Conservation (phyloP, 2,888 invertebrate species). For the Iphiclides podalirius region DNA sequence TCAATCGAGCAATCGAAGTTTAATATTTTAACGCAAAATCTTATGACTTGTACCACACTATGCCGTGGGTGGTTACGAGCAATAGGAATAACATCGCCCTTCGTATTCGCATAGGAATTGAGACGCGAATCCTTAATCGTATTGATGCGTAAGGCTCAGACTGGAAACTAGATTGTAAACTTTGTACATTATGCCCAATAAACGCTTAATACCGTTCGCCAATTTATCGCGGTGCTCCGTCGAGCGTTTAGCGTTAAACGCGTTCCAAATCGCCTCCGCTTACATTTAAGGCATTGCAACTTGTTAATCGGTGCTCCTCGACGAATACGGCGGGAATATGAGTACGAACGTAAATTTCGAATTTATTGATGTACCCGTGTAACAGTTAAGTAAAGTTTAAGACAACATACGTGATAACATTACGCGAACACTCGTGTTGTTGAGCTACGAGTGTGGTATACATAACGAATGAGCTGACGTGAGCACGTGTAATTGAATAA, state of each 20-base stretch:
- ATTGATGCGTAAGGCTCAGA: conserved; percentile 34
- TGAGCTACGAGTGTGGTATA: too few species aligned
- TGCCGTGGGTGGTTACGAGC: conserved; percentile 53
- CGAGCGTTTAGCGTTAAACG: conserved; percentile 28
- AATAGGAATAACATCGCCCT: conserved; percentile 48
- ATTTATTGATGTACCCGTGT: not conserved
- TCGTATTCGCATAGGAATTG: conserved; percentile 54
- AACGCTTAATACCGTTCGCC: conserved; percentile 25
- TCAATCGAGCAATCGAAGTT: too few species aligned
- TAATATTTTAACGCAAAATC: too few species aligned
- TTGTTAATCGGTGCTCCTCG: conserved; percentile 2
- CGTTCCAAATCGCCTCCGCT: conserved; percentile 14
- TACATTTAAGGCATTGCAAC: conserved; percentile 15
- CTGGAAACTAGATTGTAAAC: conserved; percentile 35
- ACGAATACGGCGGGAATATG: not conserved
- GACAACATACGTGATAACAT: not conserved
- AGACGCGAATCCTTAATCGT: conserved; percentile 39
- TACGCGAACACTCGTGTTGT: too few species aligned
- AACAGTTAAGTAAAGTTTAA: not conserved
- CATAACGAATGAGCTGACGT: too few species aligned
- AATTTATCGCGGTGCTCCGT: conserved; percentile 28
- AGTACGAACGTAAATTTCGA: not conserved
- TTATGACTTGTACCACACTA: conserved; percentile 36
- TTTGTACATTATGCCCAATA: conserved; percentile 31
- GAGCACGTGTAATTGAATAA: too few species aligned